These are phyloP conservation scores for Eilema sororculum DNA, from an alignment of 2,888 invertebrate genomes.

Conservation along the genomic window DNA sequence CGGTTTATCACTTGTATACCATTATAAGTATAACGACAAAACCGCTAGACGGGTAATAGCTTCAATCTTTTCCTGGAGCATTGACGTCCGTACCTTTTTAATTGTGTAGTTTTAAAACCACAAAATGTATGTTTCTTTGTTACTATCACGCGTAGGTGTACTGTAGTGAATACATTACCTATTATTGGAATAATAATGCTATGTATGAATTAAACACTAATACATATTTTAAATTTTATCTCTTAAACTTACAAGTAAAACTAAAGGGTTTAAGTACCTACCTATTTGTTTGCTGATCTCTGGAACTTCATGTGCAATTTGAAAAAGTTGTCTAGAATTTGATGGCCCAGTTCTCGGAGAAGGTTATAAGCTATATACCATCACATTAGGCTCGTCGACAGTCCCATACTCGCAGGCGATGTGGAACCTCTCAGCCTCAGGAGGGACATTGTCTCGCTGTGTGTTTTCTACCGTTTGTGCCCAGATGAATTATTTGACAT, in stretches of 20 bases:
- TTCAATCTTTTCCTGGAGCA: conserved; percentile 9
- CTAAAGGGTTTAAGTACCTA: no score
- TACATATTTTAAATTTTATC: no score
- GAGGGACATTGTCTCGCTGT: no score
- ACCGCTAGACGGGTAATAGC: not conserved
- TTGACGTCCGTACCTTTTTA: conserved; percentile 8
- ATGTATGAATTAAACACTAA: not conserved
- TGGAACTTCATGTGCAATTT: not conserved
- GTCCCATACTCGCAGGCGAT: no score
- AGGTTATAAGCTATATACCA: no score
- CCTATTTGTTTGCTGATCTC: not conserved
- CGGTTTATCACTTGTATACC: no score
- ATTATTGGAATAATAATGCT: not conserved
- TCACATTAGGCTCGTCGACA: no score
- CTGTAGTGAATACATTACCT: not conserved
- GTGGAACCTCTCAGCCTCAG: no score
- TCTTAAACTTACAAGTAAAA: no score
- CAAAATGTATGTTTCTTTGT: not conserved
- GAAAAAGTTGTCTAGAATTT: not conserved
- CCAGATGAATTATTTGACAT: no score
- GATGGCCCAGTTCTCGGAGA: not conserved
- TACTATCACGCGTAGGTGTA: not conserved
- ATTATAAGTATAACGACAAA: not conserved
- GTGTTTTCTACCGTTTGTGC: no score
- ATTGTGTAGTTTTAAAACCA: not conserved